Evolutionary conservation across 2,797 vertebrate genomes (phyloP), one percentile per base, ranked within the genome.

Genomic region (Carcharodon carcharias): DNA sequence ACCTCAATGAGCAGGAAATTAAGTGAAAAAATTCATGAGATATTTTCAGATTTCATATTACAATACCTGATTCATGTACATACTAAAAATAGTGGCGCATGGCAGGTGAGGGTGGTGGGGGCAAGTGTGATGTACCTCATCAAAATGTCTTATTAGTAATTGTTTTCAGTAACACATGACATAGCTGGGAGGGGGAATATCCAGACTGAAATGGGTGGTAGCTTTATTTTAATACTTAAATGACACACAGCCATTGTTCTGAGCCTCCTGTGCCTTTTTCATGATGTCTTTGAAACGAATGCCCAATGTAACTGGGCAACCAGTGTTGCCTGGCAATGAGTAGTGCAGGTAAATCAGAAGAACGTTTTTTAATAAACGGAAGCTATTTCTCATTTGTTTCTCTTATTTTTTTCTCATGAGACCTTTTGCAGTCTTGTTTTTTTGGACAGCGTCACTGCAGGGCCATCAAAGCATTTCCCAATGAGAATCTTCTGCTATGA

Each of bases 291-390:
- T 93, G 63, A 40, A 85, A 93, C 18, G n/a, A 93, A 93, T 93
- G n/a, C 61, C 91, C 91, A 93, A 67, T 65, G 91, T 93, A 65
- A 67, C 63, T 93, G n/a, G 40, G 63, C 91, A 93, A 67, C 91
- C 61, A 26, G 63, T 93, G 91, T 93, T 93, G 63, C 91, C 91
- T 26, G 9, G 91, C 63, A 67, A 67, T 93, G n/a, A 93, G 21
- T 4, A 67, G n/a, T 65, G 63, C 61, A 67, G 91, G 91, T 67
- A 93, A 93, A 93, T 26, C 61, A 45, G 63, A 93, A 67, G 61
- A 63, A 65, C 18, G 0, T 63, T 45, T 65, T 67, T 65, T 40
- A 45, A 18, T 45, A 8, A 9, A 50, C 21, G 12, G 91, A 67
- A 93, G 61, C n/a, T 8, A 89, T 54, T 89, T 89, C 87, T 89